phyloP scores from a whole-genome alignment of 1,140 invertebrate genomes.

The Ceratoteleas bidentatus region DNA sequence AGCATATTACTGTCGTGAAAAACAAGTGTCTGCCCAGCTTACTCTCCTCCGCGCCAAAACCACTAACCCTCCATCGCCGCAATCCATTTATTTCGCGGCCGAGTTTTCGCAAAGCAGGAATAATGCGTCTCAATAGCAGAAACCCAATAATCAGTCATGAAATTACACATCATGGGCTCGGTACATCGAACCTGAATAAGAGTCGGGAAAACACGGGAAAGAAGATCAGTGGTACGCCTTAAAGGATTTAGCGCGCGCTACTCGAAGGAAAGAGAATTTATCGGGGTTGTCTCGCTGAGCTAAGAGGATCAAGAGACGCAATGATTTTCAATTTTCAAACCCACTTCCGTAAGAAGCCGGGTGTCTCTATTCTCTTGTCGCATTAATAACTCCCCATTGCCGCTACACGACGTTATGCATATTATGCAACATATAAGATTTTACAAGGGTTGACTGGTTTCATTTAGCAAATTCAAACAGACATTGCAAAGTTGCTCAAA shows the following conservation, averaged over 20 bases:
- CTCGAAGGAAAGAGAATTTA: constrained; percentile 74
- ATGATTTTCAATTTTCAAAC: constrained; percentile 81
- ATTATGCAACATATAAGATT: constrained; percentile 61
- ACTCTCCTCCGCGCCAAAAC: too few species aligned
- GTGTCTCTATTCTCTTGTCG: constrained; percentile 65
- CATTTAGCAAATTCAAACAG: constrained; percentile 61
- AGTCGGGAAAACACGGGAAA: constrained; percentile 60
- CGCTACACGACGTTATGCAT: constrained; percentile 63
- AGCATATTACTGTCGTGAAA: too few species aligned
- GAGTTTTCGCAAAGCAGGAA: constrained; percentile 29
- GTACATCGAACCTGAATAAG: constrained; percentile 58
- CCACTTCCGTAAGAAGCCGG: constrained; percentile 72
- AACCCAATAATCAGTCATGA: constrained; percentile 66
- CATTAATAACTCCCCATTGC: constrained; percentile 67
- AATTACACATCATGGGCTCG: constrained; percentile 60
- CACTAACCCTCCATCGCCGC: constrained; percentile 5
- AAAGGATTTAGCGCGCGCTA: constrained; percentile 66
- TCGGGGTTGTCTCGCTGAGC: constrained; percentile 75
- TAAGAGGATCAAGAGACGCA: constrained; percentile 79
- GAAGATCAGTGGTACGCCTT: constrained; percentile 67
- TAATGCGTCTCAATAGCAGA: constrained; percentile 56
- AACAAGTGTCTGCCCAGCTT: too few species aligned
- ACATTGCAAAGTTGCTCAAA: constrained; percentile 56
- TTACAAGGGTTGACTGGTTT: constrained; percentile 59
- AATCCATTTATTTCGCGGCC: constrained; percentile 42